phyloP scores from a whole-genome alignment of 2,888 invertebrate genomes.

The Cataglyphis rosenhaueri region DNA sequence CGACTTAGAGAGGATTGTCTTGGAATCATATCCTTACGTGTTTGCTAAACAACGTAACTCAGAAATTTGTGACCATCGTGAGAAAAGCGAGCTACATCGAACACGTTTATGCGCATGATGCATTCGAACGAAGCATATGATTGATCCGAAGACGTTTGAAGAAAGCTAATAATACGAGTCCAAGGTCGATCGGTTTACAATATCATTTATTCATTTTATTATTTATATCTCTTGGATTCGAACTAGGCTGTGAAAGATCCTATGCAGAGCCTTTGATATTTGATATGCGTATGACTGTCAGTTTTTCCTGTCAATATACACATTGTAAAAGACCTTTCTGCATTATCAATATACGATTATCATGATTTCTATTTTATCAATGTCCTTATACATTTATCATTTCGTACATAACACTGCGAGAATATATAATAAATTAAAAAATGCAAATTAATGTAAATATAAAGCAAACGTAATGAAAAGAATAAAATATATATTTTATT shows the following conservation, averaged over 20 bases:
- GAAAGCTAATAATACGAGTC: background rate
- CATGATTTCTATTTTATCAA: background rate
- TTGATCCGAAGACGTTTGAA: background rate
- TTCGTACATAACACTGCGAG: background rate
- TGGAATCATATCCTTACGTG: background rate
- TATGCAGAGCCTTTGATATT: background rate
- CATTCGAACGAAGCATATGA: background rate
- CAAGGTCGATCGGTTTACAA: background rate
- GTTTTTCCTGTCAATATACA: too few species aligned
- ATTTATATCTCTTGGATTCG: background rate
- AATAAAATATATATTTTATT: too few species aligned
- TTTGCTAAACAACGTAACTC: background rate
- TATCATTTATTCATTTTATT: constrained; percentile 7
- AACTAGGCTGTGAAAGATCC: background rate
- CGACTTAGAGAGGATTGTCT: background rate
- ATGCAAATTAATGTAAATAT: too few species aligned
- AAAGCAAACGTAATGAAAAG: too few species aligned
- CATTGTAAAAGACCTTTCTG: background rate
- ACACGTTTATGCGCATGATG: constrained; percentile 21
- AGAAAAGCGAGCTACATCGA: background rate
- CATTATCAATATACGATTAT: background rate
- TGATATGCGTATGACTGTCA: too few species aligned
- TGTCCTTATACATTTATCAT: background rate
- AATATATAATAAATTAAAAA: too few species aligned
- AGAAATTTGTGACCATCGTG: background rate